Evolutionary conservation across 2,888 invertebrate genomes (phyloP), one percentile per base, ranked within the genome.

Genomic region (Mystacides longicornis): DNA sequence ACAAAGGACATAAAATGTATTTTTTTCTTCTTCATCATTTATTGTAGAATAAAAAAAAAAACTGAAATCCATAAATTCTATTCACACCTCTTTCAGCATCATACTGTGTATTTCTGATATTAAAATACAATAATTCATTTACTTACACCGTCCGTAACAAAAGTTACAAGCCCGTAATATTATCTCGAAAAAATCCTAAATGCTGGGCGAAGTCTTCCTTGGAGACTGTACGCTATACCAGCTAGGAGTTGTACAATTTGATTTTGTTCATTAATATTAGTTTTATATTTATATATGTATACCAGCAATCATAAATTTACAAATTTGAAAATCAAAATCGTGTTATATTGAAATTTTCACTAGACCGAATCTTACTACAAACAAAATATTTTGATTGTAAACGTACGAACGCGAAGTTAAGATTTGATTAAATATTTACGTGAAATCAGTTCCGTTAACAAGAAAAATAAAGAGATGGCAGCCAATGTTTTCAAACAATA

Each of bases 191-290:
- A n/a, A 37, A 37, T 37, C 37, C 37, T 37, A 14, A 49, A 47
- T 48, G 54, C 49, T 59, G 59, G 50, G 47, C 59, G 23, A 18
- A 46, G 45, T 57, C 59, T 59, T 55, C 43, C 3, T 50, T 23
- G 52, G 52, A 57, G 59, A 57, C 47, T 55, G n/a, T n/a, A 51
- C 48, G 59, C 49, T 58, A 51, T 56, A 59, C 54, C 33, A 20
- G 20, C 3, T 20, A 21, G 45, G 45, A 45, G 3, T 19, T 20
- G 18, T 4, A 5, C 16, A 43, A 43, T 43, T 46, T 46, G 14
- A 5, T 11, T 43, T 46, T 2, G 11, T 46, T 46, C 19, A 4
- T 46, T 46, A n/a, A n/a, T n/a, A n/a, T n/a, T n/a, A n/a, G n/a
- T n/a, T n/a, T n/a, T n/a, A n/a, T n/a, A n/a, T n/a, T n/a, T n/a